These are phyloP conservation scores for Plebejus anna DNA, from an alignment of 2,888 invertebrate species.

Conservation along the genomic window DNA sequence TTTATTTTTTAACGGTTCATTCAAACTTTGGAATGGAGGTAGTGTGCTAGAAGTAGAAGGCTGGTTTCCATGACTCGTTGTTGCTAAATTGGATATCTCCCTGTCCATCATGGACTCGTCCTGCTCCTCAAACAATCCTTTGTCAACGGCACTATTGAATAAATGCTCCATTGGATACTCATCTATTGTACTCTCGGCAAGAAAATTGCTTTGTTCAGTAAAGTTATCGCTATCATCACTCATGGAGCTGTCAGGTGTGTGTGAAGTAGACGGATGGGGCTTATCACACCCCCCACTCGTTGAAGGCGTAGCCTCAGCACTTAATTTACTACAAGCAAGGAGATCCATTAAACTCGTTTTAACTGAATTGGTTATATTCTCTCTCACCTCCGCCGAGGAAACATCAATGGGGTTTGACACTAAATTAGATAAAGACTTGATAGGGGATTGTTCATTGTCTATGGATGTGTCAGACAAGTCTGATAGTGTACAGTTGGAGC, in stretches of 20 bases:
- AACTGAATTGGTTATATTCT: slow-evolving; percentile 57
- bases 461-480: slow-evolving; percentile 57
- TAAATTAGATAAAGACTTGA: slow-evolving; percentile 82
- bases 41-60: slow-evolving; percentile 60
- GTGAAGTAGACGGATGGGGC: slow-evolving; percentile 54
- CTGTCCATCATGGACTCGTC: slow-evolving; percentile 74
- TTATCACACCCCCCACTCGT: slow-evolving; percentile 60
- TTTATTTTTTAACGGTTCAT: slow-evolving; percentile 72
- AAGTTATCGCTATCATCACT: slow-evolving; percentile 73
- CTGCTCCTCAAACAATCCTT: slow-evolving; percentile 71
- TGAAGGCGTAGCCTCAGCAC: slow-evolving; percentile 58
- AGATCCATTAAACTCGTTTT: slow-evolving; percentile 71
- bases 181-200: slow-evolving; percentile 72
- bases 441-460: slow-evolving; percentile 78
- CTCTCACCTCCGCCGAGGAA: slow-evolving; percentile 53
- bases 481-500: slow-evolving; percentile 58
- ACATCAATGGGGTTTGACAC: slow-evolving; percentile 78
- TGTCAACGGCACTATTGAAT: slow-evolving; percentile 73
- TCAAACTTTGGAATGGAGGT: slow-evolving; percentile 71
- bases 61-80: slow-evolving; percentile 69
- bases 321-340: slow-evolving; percentile 60
- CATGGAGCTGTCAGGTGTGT: slow-evolving; percentile 65
- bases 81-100: slow-evolving; percentile 73
- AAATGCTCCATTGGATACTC: slow-evolving; percentile 76
- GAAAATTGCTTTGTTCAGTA: slow-evolving; percentile 72